These are phyloP conservation scores for Tipula lateralis DNA, from an alignment of 2,888 invertebrate genomes.

Conservation along the genomic window DNA sequence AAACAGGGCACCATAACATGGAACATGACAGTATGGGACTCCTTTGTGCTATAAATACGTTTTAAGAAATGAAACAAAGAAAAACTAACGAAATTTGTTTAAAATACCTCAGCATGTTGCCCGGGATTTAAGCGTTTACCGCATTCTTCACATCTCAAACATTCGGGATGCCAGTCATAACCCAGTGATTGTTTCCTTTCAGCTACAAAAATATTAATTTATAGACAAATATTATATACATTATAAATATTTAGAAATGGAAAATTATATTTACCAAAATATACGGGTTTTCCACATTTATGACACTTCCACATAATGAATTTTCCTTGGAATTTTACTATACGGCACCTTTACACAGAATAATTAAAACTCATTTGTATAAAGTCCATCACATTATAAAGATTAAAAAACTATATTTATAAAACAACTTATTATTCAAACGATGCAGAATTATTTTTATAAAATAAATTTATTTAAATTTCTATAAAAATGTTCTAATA, in stretches of 20 bases:
- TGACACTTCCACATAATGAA: conserved; percentile 71
- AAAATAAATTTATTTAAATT: not conserved
- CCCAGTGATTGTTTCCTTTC: conserved; percentile 82
- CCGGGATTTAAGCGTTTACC: conserved; percentile 76
- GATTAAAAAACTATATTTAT: not conserved
- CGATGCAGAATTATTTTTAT: not conserved
- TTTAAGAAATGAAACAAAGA: conserved; percentile 34
- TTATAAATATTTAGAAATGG: conserved; percentile 24
- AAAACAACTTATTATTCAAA: not conserved
- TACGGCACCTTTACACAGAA: not conserved
- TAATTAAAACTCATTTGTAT: not conserved
- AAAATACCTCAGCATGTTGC: conserved; percentile 69
- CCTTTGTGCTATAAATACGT: conserved; percentile 62
- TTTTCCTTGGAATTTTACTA: not conserved
- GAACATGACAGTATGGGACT: conserved; percentile 78
- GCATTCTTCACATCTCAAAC: conserved; percentile 76
- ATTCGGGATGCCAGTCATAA: conserved; percentile 82
- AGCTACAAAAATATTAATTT: conserved; percentile 51
- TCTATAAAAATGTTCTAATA: not conserved
- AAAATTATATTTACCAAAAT: conserved; percentile 58
- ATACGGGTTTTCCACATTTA: conserved; percentile 75
- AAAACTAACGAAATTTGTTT: not conserved
- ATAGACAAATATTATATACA: no score
- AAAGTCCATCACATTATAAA: not conserved
- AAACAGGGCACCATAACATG: conserved; percentile 76